These are phyloP conservation scores for Hirtodrosophila trivittata DNA, from an alignment of 2,888 invertebrate genomes.

Conservation along the genomic window DNA sequence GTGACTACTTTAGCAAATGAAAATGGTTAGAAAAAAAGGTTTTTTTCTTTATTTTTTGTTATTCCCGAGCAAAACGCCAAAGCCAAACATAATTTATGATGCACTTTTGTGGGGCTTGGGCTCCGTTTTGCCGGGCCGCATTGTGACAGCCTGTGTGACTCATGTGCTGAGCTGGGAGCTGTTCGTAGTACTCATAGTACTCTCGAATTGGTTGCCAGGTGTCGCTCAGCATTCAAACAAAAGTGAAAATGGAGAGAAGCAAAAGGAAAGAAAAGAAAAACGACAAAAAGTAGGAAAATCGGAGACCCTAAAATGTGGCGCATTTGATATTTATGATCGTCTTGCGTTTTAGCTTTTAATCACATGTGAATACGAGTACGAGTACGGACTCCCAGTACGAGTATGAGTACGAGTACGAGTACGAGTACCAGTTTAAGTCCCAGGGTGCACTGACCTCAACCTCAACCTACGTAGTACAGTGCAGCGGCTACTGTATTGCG, in stretches of 20 bases:
- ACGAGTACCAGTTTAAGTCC: slow-evolving; percentile 5
- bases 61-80: slow-evolving; percentile 46
- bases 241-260: slow-evolving; percentile 67
- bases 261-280: slow-evolving; percentile 11
- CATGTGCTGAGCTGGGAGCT: slow-evolving; percentile 44
- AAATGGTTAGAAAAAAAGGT: slow-evolving; percentile 61
- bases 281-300: slow-evolving; percentile 2
- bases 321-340: slow-evolving; percentile 76
- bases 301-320: slow-evolving; percentile 71
- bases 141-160: slow-evolving; percentile 63
- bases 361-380: slow-evolving; percentile 59
- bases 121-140: slow-evolving; percentile 7
- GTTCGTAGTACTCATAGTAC: slow-evolving; percentile 1
- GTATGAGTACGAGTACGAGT: background rate
- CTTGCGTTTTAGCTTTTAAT: slow-evolving; percentile 68
- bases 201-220: slow-evolving; percentile 57
- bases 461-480: slow-evolving; percentile 70
- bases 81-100: slow-evolving; percentile 74
- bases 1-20: slow-evolving; percentile 78
- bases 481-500: slow-evolving; percentile 64
- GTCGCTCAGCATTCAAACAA: slow-evolving; percentile 65
- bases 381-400: slow-evolving; percentile 10
- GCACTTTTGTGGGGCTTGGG: slow-evolving; percentile 70
- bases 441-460: slow-evolving; percentile 70
- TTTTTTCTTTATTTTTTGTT: slow-evolving; percentile 19